Base-by-base conservation (phyloP, 23 tunicate species). In the Halocynthia roretzi region DNA sequence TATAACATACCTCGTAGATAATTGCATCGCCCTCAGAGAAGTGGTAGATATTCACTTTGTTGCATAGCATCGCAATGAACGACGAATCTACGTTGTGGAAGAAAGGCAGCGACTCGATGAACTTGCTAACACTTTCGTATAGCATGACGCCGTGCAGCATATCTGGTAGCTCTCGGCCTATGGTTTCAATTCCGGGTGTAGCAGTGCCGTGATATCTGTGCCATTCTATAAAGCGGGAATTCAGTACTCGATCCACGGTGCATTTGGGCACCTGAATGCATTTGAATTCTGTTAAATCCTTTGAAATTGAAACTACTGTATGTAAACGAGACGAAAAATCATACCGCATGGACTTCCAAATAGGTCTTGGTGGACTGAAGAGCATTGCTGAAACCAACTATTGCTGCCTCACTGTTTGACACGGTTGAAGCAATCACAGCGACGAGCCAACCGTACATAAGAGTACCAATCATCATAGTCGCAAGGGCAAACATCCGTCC, bases 361-460 rank as follows among this genome's bases (percentile, higher is more conserved):
- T 90, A 90, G 5, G 67, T 52, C 71, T 80, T 90, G 40, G 85
- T 84, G 18, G 90, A 87, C 44, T 64, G 66, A 83, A 90, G 84
- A 8, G 83, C 70, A 69, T 81, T 77, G 51, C 61, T 60, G 66
- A 90, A 90, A 57, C 74, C 71, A 7, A 82, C 86, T 44, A 65
- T 58, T 12, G 80, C 86, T 5, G 87, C 77, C 40, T 81, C 80
- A 51, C 75, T 83, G 77, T 86, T 92, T 51, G 92, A 72, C 19
- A 86, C 76, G 19, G 85, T 86, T 8, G 89, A 92, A 7, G 98
- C 87, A 68, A 92, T 86, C 40, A 92, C 81, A 55, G 98, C 98
- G 65, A 92, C 87, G 54, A 92, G 71, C 98, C 98, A 92, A 7
- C 98, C 98, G 67, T 86, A 92, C 93, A 92, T 82, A 17, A 86